phyloP scores from a whole-genome alignment of 2,797 vertebrate species.

The Bovichtus variegatus region DNA sequence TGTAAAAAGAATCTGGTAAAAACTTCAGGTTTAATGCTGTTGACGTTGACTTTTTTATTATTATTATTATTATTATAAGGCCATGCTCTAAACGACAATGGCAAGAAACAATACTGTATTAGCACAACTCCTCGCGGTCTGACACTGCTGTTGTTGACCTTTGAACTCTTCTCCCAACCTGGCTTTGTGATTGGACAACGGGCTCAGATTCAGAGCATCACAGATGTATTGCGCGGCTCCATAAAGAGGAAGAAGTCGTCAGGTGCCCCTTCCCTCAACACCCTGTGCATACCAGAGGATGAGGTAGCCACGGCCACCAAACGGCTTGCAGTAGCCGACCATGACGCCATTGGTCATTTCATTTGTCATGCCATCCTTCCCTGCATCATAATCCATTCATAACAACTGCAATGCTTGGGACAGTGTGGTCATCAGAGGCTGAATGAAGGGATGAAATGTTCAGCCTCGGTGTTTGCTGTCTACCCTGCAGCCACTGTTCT shows the following conservation, averaged over 20 bases:
- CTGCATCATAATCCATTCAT: slow-evolving; percentile 31
- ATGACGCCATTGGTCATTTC: not conserved
- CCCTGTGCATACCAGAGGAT: slow-evolving; percentile 67
- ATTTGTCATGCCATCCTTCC: slow-evolving; percentile 28
- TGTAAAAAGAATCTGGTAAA: not conserved
- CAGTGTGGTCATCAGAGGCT: not conserved
- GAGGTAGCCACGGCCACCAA: slow-evolving; percentile 82
- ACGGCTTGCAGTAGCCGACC: not conserved
- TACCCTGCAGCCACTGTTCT: not conserved
- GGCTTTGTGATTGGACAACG: slow-evolving; percentile 27
- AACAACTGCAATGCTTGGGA: not conserved
- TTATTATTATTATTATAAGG: no score
- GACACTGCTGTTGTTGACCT: slow-evolving; percentile 48
- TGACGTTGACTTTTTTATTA: no score
- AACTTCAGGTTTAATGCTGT: not conserved
- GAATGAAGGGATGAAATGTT: not conserved
- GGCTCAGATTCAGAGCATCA: slow-evolving; percentile 91
- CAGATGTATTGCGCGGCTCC: slow-evolving; percentile 87
- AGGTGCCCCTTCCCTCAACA: slow-evolving; percentile 57
- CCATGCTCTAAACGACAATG: no score
- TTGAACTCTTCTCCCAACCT: slow-evolving; percentile 46
- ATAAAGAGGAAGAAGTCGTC: slow-evolving; percentile 86
- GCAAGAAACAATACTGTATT: no score
- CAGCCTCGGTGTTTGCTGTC: not conserved
- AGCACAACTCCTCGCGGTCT: not conserved